These are phyloP conservation scores for Stenurella melanura DNA, from an alignment of 2,888 invertebrate species.

Conservation along the genomic window DNA sequence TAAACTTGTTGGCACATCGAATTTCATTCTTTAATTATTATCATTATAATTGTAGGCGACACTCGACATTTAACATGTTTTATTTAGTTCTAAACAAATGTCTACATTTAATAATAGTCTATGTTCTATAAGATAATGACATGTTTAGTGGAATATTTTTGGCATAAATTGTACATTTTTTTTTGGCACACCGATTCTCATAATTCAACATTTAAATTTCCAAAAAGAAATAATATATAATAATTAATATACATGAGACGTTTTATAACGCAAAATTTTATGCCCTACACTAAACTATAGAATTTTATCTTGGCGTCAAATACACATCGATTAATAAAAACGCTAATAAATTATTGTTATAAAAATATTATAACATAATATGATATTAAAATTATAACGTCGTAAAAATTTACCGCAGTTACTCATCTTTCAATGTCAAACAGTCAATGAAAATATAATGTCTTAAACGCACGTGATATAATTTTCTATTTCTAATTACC, in stretches of 20 bases:
- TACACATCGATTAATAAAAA: slow-evolving; percentile 12
- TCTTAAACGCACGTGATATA: slow-evolving; percentile 13
- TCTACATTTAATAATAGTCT: not conserved
- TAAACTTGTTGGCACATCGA: not conserved
- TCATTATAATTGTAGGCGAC: not conserved
- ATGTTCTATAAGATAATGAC: not conserved
- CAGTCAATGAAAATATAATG: slow-evolving; percentile 25
- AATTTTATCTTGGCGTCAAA: slow-evolving; percentile 9
- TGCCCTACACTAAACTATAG: not conserved
- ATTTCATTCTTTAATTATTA: not conserved
- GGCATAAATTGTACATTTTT: not conserved
- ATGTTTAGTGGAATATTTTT: not conserved
- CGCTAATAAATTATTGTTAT: slow-evolving; percentile 30
- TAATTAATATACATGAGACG: too few species aligned
- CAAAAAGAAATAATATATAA: too few species aligned
- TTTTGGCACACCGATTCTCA: not conserved
- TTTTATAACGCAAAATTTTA: not conserved
- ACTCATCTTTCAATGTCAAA: slow-evolving; percentile 36
- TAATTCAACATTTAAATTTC: not conserved
- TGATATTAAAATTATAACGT: slow-evolving; percentile 24
- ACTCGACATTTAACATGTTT: not conserved
- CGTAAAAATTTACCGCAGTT: slow-evolving; percentile 17
- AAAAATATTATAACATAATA: slow-evolving; percentile 30
- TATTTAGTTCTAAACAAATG: not conserved
- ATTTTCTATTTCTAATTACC: not conserved